Base-by-base conservation (phyloP, 2,797 vertebrate genomes). In the Tympanoctomys barrerae region DNA sequence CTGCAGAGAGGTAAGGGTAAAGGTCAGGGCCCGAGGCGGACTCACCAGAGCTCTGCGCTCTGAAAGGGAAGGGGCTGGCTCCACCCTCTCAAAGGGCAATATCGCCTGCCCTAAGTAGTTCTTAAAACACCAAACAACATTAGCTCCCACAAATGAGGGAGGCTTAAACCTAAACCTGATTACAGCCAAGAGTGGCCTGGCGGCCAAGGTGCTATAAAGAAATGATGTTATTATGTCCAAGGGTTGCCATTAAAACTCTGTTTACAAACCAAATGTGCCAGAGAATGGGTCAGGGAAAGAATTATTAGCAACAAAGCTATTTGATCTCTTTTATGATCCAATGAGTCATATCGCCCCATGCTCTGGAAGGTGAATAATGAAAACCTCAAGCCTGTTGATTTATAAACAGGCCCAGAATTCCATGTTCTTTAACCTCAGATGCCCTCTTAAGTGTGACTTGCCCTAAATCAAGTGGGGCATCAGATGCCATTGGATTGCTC, bases 291-390 rank as follows among this genome's bases (percentile, higher is more conserved):
- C 97, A 98, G 98, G 98, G 98, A 97, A 98, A 98, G 98, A 98
- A 98, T 98, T 98, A 98, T 98, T 98, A 98, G 98, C 98, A 98
- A 98, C 98, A 97, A 96, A 98, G 98, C 98, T 97, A 98, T 98
- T 98, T 98, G 98, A 98, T 98, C 98, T 98, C 98, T 97, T 98
- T 98, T 98, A 98, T 98, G 98, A 98, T 98, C 95, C 96, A 97
- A 80, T 98, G 98, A 98, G 97, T 99, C 98, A 98, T 97, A 97
- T 97, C 61, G 49, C 98, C 97, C 98, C 96, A 93, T 98, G 98
- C 97, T 92, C 97, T 95, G 94, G 98, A 98, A 98, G 98, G 98
- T 98, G 98, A 98, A 98, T 98, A 98, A 98, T 98, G 98, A 98
- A 98, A 98, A 98, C 98, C 98, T 98, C 98, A 96, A 97, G 97